phyloP scores from a whole-genome alignment of 2,888 invertebrate genomes.

The Uropetala carovei region DNA sequence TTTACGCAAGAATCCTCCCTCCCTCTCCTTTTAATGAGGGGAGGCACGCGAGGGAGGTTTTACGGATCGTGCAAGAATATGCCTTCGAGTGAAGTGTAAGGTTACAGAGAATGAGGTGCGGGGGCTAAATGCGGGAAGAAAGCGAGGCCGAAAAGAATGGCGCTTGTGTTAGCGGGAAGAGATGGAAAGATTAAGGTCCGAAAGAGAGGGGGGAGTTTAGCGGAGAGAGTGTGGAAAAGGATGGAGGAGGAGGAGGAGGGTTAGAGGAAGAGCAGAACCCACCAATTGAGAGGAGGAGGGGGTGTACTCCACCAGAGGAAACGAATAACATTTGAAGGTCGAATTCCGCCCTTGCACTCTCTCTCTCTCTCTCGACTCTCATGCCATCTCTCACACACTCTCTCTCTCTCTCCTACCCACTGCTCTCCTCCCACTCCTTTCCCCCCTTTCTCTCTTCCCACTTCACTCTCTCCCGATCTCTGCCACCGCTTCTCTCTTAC shows the following conservation, averaged over 20 bases:
- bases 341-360: conserved; percentile 34
- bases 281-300: background rate
- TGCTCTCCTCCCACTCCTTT: no score
- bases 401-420: no score
- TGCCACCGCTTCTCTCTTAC: no score
- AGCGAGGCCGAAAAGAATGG: background rate
- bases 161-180: background rate
- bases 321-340: conserved; percentile 35
- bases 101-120: no score
- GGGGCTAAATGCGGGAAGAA: background rate
- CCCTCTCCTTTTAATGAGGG: no score
- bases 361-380: background rate
- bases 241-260: background rate
- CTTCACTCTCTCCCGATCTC: no score
- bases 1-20: no score
- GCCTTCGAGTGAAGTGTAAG: no score
- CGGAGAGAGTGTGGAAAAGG: background rate
- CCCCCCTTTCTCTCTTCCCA: no score
- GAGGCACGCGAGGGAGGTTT: no score
- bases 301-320: conserved; percentile 9
- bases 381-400: no score
- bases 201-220: background rate
- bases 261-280: background rate
- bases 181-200: background rate
- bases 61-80: no score